Evolutionary conservation across 2,797 vertebrate species (phyloP).

Genomic region (Astyanax mexicanus): DNA sequence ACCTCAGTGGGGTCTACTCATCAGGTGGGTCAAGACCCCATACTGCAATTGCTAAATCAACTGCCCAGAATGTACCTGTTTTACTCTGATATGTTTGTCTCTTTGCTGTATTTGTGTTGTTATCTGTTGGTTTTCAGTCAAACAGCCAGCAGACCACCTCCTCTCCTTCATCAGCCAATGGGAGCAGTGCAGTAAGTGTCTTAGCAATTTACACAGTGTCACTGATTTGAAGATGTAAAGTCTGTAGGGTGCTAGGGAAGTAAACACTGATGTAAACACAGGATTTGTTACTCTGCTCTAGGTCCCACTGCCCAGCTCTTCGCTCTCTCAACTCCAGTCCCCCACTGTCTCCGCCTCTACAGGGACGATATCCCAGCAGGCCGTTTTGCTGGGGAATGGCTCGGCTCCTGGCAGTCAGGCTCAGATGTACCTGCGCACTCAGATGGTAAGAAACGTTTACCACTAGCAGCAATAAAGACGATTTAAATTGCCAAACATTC

Average conservation of each 20-base stretch:
- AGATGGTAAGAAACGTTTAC: slow-evolving; percentile 86
- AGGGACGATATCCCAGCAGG: slow-evolving; percentile 87
- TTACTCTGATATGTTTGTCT: too few species aligned
- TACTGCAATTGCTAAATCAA: too few species aligned
- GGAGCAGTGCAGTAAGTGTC: slow-evolving; percentile 85
- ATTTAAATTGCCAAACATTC: too few species aligned
- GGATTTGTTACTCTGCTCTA: background rate
- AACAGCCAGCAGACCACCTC: slow-evolving; percentile 85
- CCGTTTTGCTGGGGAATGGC: slow-evolving; percentile 90
- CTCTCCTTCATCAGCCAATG: slow-evolving; percentile 82
- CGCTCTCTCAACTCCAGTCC: slow-evolving; percentile 87
- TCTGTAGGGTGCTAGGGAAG: background rate
- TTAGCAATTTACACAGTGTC: background rate
- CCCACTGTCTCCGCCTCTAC: slow-evolving; percentile 86
- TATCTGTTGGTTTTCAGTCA: slow-evolving; percentile 83
- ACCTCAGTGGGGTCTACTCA: slow-evolving; percentile 87
- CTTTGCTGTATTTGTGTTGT: too few species aligned
- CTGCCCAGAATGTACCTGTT: too few species aligned
- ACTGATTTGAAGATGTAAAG: too few species aligned
- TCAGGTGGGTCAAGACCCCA: slow-evolving; percentile 76
- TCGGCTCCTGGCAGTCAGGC: slow-evolving; percentile 91
- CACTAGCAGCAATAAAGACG: too few species aligned
- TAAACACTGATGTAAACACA: background rate
- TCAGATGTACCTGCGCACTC: slow-evolving; percentile 95
- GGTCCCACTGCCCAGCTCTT: slow-evolving; percentile 80